Percentiles rank a stretch among this genome's conserved stretches.
Evolutionary conservation across 2,797 vertebrate species (phyloP).

Genomic region (Myotis daubentonii): DNA sequence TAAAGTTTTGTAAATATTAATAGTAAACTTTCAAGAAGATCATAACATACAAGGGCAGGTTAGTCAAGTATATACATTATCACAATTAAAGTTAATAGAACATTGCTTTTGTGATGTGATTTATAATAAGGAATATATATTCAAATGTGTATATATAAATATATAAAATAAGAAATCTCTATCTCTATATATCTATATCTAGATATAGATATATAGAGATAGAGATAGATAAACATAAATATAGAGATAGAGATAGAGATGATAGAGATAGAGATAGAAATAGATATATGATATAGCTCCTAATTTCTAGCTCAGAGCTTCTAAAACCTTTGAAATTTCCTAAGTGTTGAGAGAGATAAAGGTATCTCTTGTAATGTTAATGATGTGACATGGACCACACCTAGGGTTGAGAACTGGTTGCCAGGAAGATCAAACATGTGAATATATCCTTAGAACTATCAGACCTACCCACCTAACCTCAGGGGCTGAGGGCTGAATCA

Average conservation of each 20-base stretch:
- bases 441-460: background rate
- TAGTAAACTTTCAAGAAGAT: background rate
- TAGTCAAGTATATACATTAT: background rate
- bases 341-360: background rate
- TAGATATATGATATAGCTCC: too few relatives aligned
- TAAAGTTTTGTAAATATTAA: background rate
- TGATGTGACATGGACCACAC: background rate
- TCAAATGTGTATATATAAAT: background rate
- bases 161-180: background rate
- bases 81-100: background rate
- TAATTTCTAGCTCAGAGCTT: background rate
- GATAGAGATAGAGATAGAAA: too few relatives aligned
- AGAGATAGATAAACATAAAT: too few relatives aligned
- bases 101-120: background rate
- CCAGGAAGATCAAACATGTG: background rate
- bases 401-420: background rate
- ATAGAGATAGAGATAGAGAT: too few relatives aligned
- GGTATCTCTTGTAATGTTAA: background rate
- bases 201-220: too few relatives aligned
- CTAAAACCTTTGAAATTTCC: background rate
- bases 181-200: background rate
- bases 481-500: background rate
- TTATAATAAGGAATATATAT: background rate
- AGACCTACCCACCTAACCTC: background rate
- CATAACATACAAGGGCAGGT: background rate